These are phyloP conservation scores for Bilobella aurantiaca DNA, from an alignment of 1,140 invertebrate genomes.

Conservation along the genomic window DNA sequence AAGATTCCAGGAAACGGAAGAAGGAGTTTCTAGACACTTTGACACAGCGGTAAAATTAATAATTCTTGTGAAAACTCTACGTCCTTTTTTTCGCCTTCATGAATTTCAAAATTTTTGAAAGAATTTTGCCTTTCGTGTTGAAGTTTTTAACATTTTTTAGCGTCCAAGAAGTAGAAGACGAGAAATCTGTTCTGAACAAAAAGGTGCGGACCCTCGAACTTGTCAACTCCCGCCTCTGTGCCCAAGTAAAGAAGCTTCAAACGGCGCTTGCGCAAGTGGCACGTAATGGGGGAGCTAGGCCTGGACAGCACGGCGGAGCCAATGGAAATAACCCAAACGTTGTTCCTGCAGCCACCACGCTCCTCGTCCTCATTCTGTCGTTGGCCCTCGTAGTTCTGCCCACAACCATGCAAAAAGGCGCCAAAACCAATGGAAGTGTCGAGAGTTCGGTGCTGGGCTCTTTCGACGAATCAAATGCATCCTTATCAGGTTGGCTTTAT, in stretches of 20 bases:
- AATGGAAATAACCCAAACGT: constrained; percentile 31
- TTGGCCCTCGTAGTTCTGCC: constrained; percentile 65
- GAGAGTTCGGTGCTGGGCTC: not conserved
- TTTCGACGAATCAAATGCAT: not conserved
- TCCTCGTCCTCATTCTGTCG: constrained; percentile 69
- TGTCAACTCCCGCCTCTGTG: constrained; percentile 62
- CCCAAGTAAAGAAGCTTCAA: constrained; percentile 64
- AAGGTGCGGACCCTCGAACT: constrained; percentile 64
- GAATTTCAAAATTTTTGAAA: no score
- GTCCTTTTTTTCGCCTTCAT: not conserved
- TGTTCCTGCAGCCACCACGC: constrained; percentile 69
- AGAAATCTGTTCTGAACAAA: constrained; percentile 68
- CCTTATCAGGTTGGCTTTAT: not conserved
- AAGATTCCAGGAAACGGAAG: constrained; percentile 83
- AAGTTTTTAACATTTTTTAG: constrained; percentile 41
- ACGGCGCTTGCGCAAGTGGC: constrained; percentile 46
- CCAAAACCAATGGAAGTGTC: not conserved
- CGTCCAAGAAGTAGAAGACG: constrained; percentile 72
- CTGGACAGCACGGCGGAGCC: not conserved
- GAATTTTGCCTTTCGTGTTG: no score
- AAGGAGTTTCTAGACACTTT: constrained; percentile 86
- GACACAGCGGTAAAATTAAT: constrained; percentile 46
- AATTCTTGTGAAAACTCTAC: no score
- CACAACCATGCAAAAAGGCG: constrained; percentile 40
- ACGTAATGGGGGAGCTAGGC: not conserved